These are phyloP conservation scores for Epinephelus moara DNA, from an alignment of 2,113 vertebrate species.

Conservation along the genomic window DNA sequence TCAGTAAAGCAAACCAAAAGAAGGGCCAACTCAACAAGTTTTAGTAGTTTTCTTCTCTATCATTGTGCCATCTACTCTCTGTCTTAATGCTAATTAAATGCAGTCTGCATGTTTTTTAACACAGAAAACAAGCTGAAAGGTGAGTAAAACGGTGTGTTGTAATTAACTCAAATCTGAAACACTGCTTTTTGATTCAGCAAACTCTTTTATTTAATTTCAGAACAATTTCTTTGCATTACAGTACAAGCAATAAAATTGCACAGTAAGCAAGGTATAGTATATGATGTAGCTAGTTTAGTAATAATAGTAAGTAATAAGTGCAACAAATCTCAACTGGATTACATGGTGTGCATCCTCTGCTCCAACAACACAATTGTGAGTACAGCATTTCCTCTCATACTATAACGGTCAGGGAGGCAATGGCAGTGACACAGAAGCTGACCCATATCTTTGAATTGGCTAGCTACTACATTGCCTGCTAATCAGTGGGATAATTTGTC, in stretches of 20 bases:
- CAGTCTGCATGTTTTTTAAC: neutral
- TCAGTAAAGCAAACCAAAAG: neutral
- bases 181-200: neutral
- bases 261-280: neutral
- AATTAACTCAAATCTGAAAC: neutral
- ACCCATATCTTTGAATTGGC: neutral
- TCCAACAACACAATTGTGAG: neutral
- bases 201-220: slow-evolving; percentile 40
- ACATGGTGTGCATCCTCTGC: neutral
- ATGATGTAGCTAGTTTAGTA: neutral
- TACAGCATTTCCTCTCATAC: neutral
- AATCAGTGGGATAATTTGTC: neutral
- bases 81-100: neutral
- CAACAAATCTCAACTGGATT: neutral
- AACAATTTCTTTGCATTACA: slow-evolving; percentile 7
- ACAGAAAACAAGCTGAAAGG: neutral
- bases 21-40: neutral
- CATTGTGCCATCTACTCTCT: neutral
- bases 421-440: neutral
- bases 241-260: slow-evolving; percentile 13
- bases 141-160: neutral
- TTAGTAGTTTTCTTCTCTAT: neutral
- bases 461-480: neutral
- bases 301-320: neutral
- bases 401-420: neutral